Conservation (phyloP, 1,140 invertebrate species). For the Lithobius niger region DNA sequence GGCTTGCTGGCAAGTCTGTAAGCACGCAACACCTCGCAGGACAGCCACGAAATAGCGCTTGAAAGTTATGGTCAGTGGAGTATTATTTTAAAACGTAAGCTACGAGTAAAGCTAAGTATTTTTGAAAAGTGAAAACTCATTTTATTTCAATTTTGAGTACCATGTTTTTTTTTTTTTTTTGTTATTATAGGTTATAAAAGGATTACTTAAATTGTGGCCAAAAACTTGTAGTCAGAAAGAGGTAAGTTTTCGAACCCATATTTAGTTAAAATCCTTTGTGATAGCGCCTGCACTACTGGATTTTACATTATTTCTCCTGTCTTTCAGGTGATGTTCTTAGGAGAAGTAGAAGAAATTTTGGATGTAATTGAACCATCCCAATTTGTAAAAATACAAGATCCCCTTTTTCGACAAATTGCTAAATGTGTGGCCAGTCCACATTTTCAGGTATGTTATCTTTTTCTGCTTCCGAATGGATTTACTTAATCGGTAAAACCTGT, state of each 20-base stretch:
- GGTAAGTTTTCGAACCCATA: conserved; percentile 25
- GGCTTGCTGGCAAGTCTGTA: too few species aligned
- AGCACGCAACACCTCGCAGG: too few species aligned
- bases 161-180: conserved; percentile 9
- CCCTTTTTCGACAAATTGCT: conserved; percentile 91
- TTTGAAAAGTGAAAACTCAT: too few species aligned
- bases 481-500: too few species aligned
- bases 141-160: too few species aligned
- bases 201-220: conserved; percentile 97
- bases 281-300: neutral
- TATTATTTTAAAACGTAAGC: too few species aligned
- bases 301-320: neutral
- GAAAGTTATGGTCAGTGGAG: too few species aligned
- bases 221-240: conserved; percentile 99
- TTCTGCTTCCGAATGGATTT: too few species aligned
- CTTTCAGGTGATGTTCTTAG: conserved; percentile 82
- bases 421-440: conserved; percentile 98
- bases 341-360: conserved; percentile 93
- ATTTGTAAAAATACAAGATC: conserved; percentile 95
- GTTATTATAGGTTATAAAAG: conserved; percentile 56
- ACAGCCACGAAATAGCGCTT: too few species aligned
- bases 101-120: too few species aligned
- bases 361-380: conserved; percentile 97
- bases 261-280: neutral
- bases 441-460: conserved; percentile 48